phyloP scores from a whole-genome alignment of 92 coral and sea anemone species.

The Chrysogorgia sp. region DNA sequence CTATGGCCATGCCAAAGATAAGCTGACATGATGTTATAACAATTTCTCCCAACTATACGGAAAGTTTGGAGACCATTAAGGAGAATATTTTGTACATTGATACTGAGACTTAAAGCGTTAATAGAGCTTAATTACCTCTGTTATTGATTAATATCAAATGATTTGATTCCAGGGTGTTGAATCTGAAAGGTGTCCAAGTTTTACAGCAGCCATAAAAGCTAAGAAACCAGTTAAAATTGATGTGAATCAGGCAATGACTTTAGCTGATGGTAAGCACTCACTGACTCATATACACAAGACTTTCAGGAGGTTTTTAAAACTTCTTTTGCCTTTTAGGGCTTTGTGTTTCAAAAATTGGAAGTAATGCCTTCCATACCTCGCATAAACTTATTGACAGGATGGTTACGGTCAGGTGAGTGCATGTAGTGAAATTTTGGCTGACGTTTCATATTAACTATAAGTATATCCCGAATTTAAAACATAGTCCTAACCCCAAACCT shows the following conservation, averaged over 20 bases:
- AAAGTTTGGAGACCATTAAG: too few relatives aligned
- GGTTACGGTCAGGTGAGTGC: slow-evolving; percentile 76
- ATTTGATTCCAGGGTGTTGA: slow-evolving; percentile 76
- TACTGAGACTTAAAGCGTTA: too few relatives aligned
- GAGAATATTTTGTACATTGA: too few relatives aligned
- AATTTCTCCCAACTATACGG: too few relatives aligned
- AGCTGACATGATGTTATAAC: too few relatives aligned
- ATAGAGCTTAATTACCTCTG: too few relatives aligned
- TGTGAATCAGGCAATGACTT: slow-evolving; percentile 70
- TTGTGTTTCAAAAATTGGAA: slow-evolving; percentile 78
- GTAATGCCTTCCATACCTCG: slow-evolving; percentile 75
- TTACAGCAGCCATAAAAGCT: slow-evolving; percentile 82
- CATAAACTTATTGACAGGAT: slow-evolving; percentile 72
- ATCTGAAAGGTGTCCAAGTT: slow-evolving; percentile 84
- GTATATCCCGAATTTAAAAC: too few relatives aligned
- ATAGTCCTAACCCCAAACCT: too few relatives aligned
- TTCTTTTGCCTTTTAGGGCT: slow-evolving; percentile 64
- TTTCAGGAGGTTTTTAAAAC: neutral
- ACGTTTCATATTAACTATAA: too few relatives aligned
- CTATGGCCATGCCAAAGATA: too few relatives aligned
- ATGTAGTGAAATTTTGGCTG: too few relatives aligned
- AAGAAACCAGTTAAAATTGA: slow-evolving; percentile 75
- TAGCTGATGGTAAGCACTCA: slow-evolving; percentile 76
- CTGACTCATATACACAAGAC: neutral
- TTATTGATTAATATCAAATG: neutral